Evolutionary conservation across 1,140 invertebrate genomes (phyloP).

Genomic region (Riptortus pedestris): DNA sequence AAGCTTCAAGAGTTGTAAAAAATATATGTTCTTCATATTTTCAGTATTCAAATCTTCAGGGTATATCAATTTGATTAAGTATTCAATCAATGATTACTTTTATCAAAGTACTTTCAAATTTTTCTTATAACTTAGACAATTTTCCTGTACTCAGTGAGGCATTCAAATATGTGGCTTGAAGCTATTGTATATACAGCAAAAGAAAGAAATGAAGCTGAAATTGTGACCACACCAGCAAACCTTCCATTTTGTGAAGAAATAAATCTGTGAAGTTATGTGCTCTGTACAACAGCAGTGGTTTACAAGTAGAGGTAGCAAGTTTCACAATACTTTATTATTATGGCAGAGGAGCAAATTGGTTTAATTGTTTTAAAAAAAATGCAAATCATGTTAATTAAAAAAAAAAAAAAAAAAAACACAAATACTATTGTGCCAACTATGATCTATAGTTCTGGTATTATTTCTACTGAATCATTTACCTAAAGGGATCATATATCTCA

Average conservation of each 20-base stretch:
- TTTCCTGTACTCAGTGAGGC: no score
- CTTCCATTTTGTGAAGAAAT: background rate
- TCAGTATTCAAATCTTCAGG: no score
- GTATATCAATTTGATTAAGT: no score
- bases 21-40: no score
- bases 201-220: background rate
- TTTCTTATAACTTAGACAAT: no score
- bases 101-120: no score
- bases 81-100: no score
- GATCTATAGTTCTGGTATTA: no score
- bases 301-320: background rate
- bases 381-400: background rate
- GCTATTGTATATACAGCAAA: conserved; percentile 6
- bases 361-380: background rate
- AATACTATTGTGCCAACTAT: background rate
- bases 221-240: conserved; percentile 11
- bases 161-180: background rate
- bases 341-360: background rate
- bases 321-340: conserved; percentile 7
- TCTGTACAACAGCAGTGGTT: conserved; percentile 10
- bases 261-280: conserved; percentile 2
- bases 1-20: no score
- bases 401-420: conserved; percentile 4
- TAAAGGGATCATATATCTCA: no score
- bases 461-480: no score